Evolutionary conservation across 2,797 vertebrate species (phyloP).

Genomic region (Danio jaintianensis): DNA sequence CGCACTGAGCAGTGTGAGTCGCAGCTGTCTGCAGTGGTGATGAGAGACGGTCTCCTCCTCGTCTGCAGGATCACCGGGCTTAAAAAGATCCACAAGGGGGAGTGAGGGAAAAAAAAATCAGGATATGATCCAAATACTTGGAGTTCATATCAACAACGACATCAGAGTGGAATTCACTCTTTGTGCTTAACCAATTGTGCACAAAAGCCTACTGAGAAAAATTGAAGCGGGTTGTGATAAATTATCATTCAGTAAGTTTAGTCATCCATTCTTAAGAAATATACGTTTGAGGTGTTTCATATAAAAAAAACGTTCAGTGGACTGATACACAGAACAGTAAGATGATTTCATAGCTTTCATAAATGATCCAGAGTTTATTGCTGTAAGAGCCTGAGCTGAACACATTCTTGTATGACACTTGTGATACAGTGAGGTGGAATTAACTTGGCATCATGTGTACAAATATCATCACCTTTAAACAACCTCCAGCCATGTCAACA

Average conservation of each 20-base stretch:
- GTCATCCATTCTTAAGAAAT: background rate
- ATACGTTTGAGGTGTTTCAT: background rate
- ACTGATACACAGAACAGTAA: background rate
- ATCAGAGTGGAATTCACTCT: conserved; percentile 78
- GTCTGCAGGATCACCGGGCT: conserved; percentile 51
- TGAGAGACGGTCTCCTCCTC: conserved; percentile 59
- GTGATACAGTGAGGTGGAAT: background rate
- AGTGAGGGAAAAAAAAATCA: conserved; percentile 30
- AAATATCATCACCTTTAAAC: conserved; percentile 32
- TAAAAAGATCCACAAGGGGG: conserved; percentile 65
- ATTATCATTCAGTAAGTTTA: background rate
- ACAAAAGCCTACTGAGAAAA: background rate
- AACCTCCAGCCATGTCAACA: conserved; percentile 16
- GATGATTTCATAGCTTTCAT: background rate
- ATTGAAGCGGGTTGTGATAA: background rate
- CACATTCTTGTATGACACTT: background rate
- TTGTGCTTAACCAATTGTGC: conserved; percentile 17
- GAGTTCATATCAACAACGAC: conserved; percentile 77
- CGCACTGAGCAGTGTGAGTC: conserved; percentile 7
- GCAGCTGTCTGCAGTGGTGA: conserved; percentile 22
- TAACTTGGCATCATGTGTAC: conserved; percentile 5
- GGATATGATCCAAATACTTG: conserved; percentile 72
- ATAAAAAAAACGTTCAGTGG: background rate
- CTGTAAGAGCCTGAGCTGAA: background rate
- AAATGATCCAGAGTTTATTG: background rate